Percentiles rank a stretch among this genome's conserved stretches.
phyloP scores from a whole-genome alignment of 2,797 vertebrate genomes.

The Synanceia verrucosa region DNA sequence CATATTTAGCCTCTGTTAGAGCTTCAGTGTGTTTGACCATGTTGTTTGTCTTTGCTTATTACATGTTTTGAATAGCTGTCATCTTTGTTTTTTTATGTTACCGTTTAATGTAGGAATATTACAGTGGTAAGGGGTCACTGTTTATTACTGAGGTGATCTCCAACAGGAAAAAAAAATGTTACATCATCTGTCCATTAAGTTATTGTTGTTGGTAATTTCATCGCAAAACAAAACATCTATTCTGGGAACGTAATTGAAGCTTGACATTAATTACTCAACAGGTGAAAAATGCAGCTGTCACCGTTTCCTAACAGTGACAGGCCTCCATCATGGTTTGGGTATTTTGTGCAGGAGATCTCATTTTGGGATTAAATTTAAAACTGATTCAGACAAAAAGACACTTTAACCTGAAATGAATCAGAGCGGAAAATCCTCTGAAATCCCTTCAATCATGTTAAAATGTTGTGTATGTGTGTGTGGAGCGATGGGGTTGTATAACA shows the following conservation, averaged over 20 bases:
- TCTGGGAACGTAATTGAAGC: conserved; percentile 6
- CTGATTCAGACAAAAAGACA: conserved; percentile 28
- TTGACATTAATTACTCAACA: conserved; percentile 31
- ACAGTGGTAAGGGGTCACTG: not conserved
- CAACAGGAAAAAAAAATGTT: not conserved
- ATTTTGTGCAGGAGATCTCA: conserved; percentile 3
- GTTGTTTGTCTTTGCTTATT: not conserved
- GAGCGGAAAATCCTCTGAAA: conserved; percentile 66
- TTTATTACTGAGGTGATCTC: not conserved
- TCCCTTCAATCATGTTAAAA: conserved; percentile 65
- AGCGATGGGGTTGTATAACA: conserved; percentile 21
- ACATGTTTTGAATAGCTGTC: not conserved
- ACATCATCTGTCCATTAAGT: conserved; percentile 53
- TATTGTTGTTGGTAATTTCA: conserved; percentile 37
- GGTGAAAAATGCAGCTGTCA: conserved; percentile 14
- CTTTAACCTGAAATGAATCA: conserved; percentile 42
- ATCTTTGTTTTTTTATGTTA: not conserved
- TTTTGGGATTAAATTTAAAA: conserved; percentile 34
- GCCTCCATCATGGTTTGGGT: conserved; percentile 17
- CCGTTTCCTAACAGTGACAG: not conserved
- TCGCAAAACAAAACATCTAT: conserved; percentile 25
- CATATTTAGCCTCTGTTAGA: not conserved
- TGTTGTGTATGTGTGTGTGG: conserved; percentile 2
- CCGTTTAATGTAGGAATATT: not conserved
- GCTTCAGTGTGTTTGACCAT: not conserved